These are phyloP conservation scores for Coreoperca whiteheadi DNA, from an alignment of 2,113 vertebrate genomes.

Conservation along the genomic window DNA sequence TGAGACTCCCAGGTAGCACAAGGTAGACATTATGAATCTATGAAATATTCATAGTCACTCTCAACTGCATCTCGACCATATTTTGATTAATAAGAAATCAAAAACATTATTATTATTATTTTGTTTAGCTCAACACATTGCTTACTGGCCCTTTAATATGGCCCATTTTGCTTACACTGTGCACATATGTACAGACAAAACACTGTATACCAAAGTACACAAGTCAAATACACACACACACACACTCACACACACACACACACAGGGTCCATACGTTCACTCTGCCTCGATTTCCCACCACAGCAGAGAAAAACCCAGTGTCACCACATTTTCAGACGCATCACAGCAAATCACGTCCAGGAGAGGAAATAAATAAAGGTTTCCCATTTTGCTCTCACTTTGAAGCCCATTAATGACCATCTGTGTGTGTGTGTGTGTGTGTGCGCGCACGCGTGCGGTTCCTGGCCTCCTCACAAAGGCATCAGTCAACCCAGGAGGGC, in stretches of 20 bases:
- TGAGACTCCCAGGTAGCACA: not conserved
- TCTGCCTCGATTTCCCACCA: not conserved
- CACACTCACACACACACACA: not conserved
- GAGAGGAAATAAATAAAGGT: slow-evolving; percentile 61
- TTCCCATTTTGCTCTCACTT: slow-evolving; percentile 61
- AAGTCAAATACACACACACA: not conserved
- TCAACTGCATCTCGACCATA: not conserved
- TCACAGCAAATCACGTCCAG: slow-evolving; percentile 48
- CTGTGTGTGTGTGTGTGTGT: slow-evolving; percentile 44
- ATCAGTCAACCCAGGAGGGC: slow-evolving; percentile 82
- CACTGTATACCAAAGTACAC: slow-evolving; percentile 2
- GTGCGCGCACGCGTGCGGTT: slow-evolving; percentile 61
- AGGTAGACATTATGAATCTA: not conserved
- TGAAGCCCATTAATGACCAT: slow-evolving; percentile 72
- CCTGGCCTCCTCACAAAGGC: slow-evolving; percentile 82
- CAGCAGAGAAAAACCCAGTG: slow-evolving; percentile 18
- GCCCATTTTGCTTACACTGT: not conserved
- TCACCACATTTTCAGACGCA: slow-evolving; percentile 42
- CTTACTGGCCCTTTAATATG: not conserved
- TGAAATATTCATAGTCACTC: not conserved
- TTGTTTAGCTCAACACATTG: not conserved
- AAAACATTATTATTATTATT: not conserved
- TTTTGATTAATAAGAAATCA: not conserved
- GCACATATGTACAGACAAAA: slow-evolving; percentile 6
- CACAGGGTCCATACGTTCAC: not conserved